A percentile compares a stretch with the other conserved stretches of the same genome.
phyloP scores from a whole-genome alignment of 2,888 invertebrate genomes.

The Trachelus troglodyta region DNA sequence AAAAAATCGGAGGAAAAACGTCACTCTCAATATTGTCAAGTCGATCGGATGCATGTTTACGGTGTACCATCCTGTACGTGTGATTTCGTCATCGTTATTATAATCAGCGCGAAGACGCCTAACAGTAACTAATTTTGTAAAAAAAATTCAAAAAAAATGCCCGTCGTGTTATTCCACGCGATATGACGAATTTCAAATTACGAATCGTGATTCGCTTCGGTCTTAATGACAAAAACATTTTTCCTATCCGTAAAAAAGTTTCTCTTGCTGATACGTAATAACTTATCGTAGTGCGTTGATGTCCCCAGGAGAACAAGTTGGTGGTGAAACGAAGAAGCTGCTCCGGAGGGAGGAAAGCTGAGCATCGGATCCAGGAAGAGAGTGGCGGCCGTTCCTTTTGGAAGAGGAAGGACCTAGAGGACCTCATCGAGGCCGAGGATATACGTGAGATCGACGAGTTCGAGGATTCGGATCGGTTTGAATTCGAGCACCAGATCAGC shows the following conservation, averaged over 20 bases:
- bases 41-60: no score
- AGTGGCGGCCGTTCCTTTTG: constrained; percentile 40
- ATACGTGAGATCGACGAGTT: constrained; percentile 40
- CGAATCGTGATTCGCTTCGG: no score
- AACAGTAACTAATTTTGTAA: not conserved
- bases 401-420: constrained; percentile 42
- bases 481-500: constrained; percentile 37
- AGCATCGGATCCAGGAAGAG: not conserved
- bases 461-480: constrained; percentile 40
- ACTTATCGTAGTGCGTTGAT: not conserved
- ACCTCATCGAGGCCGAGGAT: constrained; percentile 43
- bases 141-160: not conserved
- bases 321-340: constrained; percentile 27
- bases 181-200: not conserved
- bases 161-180: not conserved
- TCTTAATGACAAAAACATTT: not conserved
- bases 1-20: not conserved
- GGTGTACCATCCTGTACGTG: not conserved
- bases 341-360: constrained; percentile 16
- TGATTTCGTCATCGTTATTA: not conserved
- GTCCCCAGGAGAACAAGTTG: constrained; percentile 35
- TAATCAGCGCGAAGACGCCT: not conserved
- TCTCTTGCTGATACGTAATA: not conserved
- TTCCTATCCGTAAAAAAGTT: not conserved
- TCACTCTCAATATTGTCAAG: no score